Conservation (phyloP, 2,888 invertebrate species). For the Dendrolimus pini region DNA sequence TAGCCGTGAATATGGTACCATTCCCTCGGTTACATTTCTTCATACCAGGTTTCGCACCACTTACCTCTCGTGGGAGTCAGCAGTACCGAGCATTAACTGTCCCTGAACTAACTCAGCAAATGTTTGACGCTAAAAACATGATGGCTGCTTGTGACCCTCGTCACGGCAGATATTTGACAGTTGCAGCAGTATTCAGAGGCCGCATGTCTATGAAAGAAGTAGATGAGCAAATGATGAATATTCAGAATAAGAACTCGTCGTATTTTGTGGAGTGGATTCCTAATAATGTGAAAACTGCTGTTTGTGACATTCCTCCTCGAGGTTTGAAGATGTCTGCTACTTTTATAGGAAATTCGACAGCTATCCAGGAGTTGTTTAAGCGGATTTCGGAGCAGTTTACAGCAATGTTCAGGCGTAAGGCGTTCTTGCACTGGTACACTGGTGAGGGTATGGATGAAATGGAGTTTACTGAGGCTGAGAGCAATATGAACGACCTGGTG, state of each 20-base stretch:
- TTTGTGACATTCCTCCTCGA: slow-evolving; percentile 85
- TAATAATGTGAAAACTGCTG: slow-evolving; percentile 85
- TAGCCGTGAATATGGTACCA: slow-evolving; percentile 67
- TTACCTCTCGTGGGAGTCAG: slow-evolving; percentile 91
- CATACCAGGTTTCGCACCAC: slow-evolving; percentile 90
- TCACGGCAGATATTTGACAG: slow-evolving; percentile 92
- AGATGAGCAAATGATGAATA: slow-evolving; percentile 86
- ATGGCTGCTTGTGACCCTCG: slow-evolving; percentile 97
- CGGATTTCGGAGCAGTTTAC: slow-evolving; percentile 85
- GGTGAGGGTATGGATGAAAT: slow-evolving; percentile 95
- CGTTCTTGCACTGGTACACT: slow-evolving; percentile 89
- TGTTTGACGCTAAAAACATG: slow-evolving; percentile 97
- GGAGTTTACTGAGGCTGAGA: slow-evolving; percentile 98
- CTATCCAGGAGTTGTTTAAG: slow-evolving; percentile 86
- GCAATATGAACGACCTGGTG: slow-evolving; percentile 94
- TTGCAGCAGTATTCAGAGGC: slow-evolving; percentile 92
- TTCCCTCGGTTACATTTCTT: slow-evolving; percentile 94
- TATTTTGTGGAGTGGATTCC: slow-evolving; percentile 87
- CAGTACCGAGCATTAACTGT: slow-evolving; percentile 93
- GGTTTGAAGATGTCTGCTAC: slow-evolving; percentile 89
- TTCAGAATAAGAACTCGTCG: slow-evolving; percentile 84
- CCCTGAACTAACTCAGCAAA: slow-evolving; percentile 92
- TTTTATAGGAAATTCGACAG: slow-evolving; percentile 87
- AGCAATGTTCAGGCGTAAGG: slow-evolving; percentile 89
- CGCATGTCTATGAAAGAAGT: slow-evolving; percentile 97